phyloP scores from a whole-genome alignment of 2,888 invertebrate genomes.

The Chrysomela aeneicollis region DNA sequence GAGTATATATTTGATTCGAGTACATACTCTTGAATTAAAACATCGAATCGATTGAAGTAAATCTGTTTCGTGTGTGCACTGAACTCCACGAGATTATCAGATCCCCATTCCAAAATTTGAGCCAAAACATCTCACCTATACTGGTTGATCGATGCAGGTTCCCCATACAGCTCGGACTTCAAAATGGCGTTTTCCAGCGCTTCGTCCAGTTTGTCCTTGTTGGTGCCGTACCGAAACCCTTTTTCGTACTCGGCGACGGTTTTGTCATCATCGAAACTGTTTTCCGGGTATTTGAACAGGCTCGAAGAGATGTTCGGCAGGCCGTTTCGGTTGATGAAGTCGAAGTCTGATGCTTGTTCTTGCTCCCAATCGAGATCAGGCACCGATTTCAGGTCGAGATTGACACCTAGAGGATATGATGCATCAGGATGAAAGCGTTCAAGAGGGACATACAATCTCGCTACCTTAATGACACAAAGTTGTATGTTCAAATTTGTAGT shows the following conservation, averaged over 20 bases:
- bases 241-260: constrained; percentile 58
- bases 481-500: too few species aligned
- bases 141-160: constrained; percentile 65
- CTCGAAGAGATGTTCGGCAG: constrained; percentile 50
- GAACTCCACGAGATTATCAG: too few species aligned
- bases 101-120: too few species aligned
- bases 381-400: constrained; percentile 42
- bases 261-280: constrained; percentile 56
- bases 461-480: too few species aligned
- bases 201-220: constrained; percentile 58
- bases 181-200: constrained; percentile 68
- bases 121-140: constrained; percentile 48
- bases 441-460: too few species aligned
- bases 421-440: not conserved
- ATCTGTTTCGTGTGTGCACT: not conserved
- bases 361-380: constrained; percentile 50
- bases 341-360: constrained; percentile 34
- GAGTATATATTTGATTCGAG: too few species aligned
- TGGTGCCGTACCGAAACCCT: constrained; percentile 57
- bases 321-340: constrained; percentile 37
- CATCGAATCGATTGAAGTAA: too few species aligned
- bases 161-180: constrained; percentile 69
- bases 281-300: constrained; percentile 52
- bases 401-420: constrained; percentile 36
- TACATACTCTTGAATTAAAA: too few species aligned